These are phyloP conservation scores for Dermolepida albohirtum DNA, from an alignment of 2,888 invertebrate genomes.

Conservation along the genomic window DNA sequence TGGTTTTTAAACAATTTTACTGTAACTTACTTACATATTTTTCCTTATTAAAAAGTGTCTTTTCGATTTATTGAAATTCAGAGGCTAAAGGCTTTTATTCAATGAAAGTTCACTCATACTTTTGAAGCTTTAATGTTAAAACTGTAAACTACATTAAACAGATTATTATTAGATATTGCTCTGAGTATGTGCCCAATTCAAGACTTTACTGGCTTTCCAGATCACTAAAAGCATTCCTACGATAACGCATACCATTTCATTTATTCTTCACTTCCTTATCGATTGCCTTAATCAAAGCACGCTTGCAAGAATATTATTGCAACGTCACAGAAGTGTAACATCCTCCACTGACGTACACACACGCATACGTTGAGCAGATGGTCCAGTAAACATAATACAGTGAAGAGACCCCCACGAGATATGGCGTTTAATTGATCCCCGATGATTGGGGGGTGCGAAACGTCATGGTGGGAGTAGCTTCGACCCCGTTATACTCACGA, in stretches of 20 bases:
- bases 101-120: too few species aligned
- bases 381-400: constrained; percentile 48
- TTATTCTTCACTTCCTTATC: constrained; percentile 2
- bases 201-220: too few species aligned
- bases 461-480: constrained; percentile 53
- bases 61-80: too few species aligned
- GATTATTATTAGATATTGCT: too few species aligned
- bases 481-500: constrained; percentile 57
- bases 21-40: too few species aligned
- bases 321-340: constrained; percentile 1
- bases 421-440: constrained; percentile 62
- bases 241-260: neutral
- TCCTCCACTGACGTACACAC: constrained; percentile 7
- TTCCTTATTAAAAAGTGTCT: too few species aligned
- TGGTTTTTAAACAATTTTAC: too few species aligned
- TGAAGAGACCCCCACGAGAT: constrained; percentile 45
- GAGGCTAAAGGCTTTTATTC: too few species aligned
- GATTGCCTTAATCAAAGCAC: constrained; percentile 39
- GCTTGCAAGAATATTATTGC: constrained; percentile 17
- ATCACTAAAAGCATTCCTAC: neutral
- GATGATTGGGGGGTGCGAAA: constrained; percentile 62
- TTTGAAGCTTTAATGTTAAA: too few species aligned
- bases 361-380: constrained; percentile 45
- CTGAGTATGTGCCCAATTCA: too few species aligned
- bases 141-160: too few species aligned